A percentile compares a stretch with the other conserved stretches of the same genome.
phyloP scores from a whole-genome alignment of 2,113 vertebrate genomes.

The Mionectes macconnelli region DNA sequence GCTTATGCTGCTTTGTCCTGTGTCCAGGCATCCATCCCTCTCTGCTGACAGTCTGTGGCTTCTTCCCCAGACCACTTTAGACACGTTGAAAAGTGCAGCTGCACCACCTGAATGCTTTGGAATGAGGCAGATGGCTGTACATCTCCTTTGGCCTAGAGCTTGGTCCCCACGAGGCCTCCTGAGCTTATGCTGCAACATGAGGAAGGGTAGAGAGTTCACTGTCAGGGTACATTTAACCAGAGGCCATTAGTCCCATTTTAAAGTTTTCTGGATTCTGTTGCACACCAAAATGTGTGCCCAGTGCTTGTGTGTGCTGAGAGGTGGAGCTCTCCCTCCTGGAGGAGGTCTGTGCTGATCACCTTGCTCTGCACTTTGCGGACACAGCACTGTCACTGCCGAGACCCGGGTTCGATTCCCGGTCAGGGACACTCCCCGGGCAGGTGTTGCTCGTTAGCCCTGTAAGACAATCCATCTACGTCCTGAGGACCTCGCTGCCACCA shows the following conservation, averaged over 20 bases:
- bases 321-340: not conserved
- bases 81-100: not conserved
- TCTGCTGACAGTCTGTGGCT: not conserved
- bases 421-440: too few species aligned
- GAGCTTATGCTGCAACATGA: not conserved
- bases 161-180: not conserved
- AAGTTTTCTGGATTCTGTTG: not conserved
- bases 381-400: too few species aligned
- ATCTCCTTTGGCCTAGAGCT: not conserved
- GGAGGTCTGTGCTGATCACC: fast-evolving
- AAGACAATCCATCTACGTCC: too few species aligned
- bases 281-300: not conserved
- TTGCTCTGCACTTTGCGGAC: not conserved
- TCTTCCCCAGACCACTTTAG: not conserved
- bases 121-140: not conserved
- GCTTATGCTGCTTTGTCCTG: not conserved
- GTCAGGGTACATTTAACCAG: not conserved
- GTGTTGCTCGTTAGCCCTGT: too few species aligned
- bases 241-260: not conserved
- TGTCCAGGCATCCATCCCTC: not conserved
- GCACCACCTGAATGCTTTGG: not conserved
- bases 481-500: too few species aligned
- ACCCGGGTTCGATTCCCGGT: too few species aligned
- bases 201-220: not conserved
- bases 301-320: not conserved